Conservation (phyloP, 2,888 invertebrate species). For the Stictocephala bisonia region DNA sequence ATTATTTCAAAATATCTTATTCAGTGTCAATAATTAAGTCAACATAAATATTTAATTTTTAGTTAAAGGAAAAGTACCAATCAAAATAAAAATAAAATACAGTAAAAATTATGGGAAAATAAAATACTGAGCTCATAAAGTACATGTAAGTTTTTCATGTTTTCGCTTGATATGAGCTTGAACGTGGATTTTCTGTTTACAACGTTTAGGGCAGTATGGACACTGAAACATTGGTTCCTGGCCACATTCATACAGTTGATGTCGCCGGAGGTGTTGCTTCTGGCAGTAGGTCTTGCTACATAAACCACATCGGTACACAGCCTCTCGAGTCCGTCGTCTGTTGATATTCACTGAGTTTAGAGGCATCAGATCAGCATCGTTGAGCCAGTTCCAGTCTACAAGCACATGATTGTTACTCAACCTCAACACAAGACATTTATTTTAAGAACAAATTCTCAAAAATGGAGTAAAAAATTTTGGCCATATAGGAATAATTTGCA, state of each 20-base stretch:
- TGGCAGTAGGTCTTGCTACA: slow-evolving; percentile 50
- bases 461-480: no score
- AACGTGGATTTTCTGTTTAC: slow-evolving; percentile 49
- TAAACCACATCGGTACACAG: slow-evolving; percentile 44
- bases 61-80: no score
- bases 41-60: no score
- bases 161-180: slow-evolving; percentile 46
- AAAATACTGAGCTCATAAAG: no score
- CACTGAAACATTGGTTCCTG: slow-evolving; percentile 50
- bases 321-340: slow-evolving; percentile 23
- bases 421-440: neutral
- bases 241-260: slow-evolving; percentile 53
- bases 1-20: no score
- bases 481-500: no score
- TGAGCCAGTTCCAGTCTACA: slow-evolving; percentile 34
- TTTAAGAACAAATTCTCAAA: neutral
- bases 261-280: slow-evolving; percentile 48
- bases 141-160: slow-evolving; percentile 28
- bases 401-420: neutral
- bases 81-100: no score
- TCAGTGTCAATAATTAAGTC: no score
- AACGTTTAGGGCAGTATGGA: slow-evolving; percentile 47
- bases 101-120: no score
- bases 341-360: no score
- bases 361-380: slow-evolving; percentile 1